phyloP scores from a whole-genome alignment of 1,140 invertebrate species.

The Batillaria attramentaria region DNA sequence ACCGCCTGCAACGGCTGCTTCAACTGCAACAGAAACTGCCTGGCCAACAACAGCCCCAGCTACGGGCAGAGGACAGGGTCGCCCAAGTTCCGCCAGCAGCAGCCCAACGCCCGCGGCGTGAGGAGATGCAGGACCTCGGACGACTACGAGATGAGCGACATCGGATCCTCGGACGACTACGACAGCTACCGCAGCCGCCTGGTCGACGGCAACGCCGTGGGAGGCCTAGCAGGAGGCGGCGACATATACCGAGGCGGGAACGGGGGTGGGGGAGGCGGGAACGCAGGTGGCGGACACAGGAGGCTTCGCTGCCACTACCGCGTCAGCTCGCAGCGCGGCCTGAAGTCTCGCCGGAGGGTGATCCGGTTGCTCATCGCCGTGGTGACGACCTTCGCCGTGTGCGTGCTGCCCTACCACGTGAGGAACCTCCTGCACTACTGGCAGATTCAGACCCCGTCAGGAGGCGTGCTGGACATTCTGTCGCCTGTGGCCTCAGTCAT shows the following conservation, averaged over 20 bases:
- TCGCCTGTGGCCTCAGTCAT: constrained; percentile 88
- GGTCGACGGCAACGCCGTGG: not conserved
- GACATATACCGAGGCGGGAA: not conserved
- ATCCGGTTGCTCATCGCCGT: constrained; percentile 86
- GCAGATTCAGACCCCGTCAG: constrained; percentile 65
- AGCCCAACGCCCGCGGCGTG: no score
- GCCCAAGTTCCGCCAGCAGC: not conserved
- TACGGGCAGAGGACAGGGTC: not conserved
- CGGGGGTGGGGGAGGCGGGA: not conserved
- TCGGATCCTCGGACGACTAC: constrained; percentile 10
- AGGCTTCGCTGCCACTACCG: constrained; percentile 32
- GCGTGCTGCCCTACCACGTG: constrained; percentile 88
- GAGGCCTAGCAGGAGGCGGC: not conserved
- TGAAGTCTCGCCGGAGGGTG: constrained; percentile 69
- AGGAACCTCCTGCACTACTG: constrained; percentile 83
- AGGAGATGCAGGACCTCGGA: constrained; percentile 3
- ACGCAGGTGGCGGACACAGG: not conserved
- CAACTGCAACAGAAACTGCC: no score
- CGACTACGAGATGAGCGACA: constrained; percentile 21
- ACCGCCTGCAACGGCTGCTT: constrained; percentile 1
- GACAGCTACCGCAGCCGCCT: constrained; percentile 2
- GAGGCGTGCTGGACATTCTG: constrained; percentile 81
- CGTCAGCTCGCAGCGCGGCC: constrained; percentile 46
- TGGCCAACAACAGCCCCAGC: no score
- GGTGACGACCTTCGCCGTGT: constrained; percentile 86